Evolutionary conservation across 1,140 invertebrate genomes (phyloP).

Genomic region (Ceratitis capitata): DNA sequence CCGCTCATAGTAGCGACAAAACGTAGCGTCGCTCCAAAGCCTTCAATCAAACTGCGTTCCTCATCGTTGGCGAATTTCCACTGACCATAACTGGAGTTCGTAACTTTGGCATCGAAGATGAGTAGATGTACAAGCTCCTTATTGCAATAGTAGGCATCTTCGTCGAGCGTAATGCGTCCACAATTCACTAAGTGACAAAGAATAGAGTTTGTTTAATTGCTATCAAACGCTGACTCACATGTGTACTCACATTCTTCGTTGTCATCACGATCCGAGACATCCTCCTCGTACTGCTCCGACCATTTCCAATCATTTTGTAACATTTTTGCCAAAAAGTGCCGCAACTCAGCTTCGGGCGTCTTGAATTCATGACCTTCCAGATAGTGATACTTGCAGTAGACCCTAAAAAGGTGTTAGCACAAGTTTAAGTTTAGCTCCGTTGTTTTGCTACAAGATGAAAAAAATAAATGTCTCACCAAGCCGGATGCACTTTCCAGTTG

Average conservation of each 20-base stretch:
- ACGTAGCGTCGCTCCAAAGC: conserved; percentile 76
- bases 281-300: conserved; percentile 68
- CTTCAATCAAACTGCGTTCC: conserved; percentile 68
- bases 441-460: too few species aligned
- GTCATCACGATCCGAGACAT: conserved; percentile 53
- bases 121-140: conserved; percentile 84
- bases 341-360: conserved; percentile 77
- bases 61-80: conserved; percentile 70
- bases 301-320: conserved; percentile 70
- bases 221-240: background rate
- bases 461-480: too few species aligned
- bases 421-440: background rate
- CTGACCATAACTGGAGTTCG: conserved; percentile 75
- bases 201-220: background rate
- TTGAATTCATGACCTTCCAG: conserved; percentile 77
- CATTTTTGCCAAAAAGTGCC: conserved; percentile 77
- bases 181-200: conserved; percentile 67
- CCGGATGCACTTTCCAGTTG: conserved; percentile 87
- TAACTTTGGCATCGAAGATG: conserved; percentile 87
- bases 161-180: conserved; percentile 70
- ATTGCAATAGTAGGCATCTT: conserved; percentile 84
- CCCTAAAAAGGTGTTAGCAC: conserved; percentile 67
- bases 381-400: conserved; percentile 89
- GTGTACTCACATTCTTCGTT: conserved; percentile 45
- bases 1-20: conserved; percentile 91